Conservation (phyloP, 2,797 vertebrate species). For the Helicolenus hilgendorfi region DNA sequence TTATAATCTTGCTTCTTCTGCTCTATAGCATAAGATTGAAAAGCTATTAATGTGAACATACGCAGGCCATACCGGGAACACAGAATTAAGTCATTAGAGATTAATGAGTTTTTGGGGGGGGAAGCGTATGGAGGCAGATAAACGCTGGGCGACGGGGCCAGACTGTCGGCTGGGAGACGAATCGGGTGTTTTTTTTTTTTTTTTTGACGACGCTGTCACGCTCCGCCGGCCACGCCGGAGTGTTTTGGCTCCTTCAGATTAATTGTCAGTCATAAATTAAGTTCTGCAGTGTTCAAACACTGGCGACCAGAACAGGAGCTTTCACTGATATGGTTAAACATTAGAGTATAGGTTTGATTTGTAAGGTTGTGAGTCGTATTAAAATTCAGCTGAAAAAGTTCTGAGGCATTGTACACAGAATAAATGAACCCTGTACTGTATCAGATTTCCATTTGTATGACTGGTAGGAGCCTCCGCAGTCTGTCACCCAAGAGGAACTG, state of each 20-base stretch:
- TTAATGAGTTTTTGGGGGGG: constrained; percentile 83
- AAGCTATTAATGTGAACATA: constrained; percentile 86
- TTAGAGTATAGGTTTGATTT: constrained; percentile 40
- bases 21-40: constrained; percentile 78
- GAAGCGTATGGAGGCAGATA: constrained; percentile 69
- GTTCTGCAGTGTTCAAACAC: constrained; percentile 49
- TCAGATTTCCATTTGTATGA: constrained; percentile 67
- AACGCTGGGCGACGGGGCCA: constrained; percentile 69
- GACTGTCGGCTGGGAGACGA: constrained; percentile 69
- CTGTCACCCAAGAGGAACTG: constrained; percentile 18
- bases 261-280: constrained; percentile 87
- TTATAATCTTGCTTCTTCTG: constrained; percentile 55
- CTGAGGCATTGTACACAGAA: neutral
- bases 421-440: constrained; percentile 35
- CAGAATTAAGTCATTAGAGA: constrained; percentile 85
- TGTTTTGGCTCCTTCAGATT: constrained; percentile 82
- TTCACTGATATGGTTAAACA: constrained; percentile 50
- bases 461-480: neutral
- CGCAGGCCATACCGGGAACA: constrained; percentile 71
- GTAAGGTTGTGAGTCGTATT: constrained; percentile 44
- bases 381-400: constrained; percentile 51
- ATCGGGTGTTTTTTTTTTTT: constrained; percentile 20
- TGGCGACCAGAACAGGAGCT: constrained; percentile 12
- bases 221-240: constrained; percentile 60
- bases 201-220: constrained; percentile 68